These are phyloP conservation scores for Sesamia nonagrioides DNA, from an alignment of 1,140 invertebrate genomes.

Conservation along the genomic window DNA sequence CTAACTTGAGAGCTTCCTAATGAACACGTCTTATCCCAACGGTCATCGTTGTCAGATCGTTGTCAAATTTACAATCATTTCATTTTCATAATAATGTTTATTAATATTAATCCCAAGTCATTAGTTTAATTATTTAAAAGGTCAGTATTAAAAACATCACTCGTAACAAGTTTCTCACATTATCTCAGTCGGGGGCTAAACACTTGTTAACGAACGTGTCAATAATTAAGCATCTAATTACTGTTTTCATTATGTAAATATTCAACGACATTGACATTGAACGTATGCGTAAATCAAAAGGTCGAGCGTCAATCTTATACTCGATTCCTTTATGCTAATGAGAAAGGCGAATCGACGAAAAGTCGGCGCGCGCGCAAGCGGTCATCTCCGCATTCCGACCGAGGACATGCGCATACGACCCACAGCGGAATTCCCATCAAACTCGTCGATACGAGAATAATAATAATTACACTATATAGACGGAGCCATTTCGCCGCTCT, in stretches of 20 bases:
- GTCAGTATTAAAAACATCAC: background rate
- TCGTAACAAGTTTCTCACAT: slow-evolving; percentile 10
- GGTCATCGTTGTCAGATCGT: too few species aligned
- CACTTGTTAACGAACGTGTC: slow-evolving; percentile 21
- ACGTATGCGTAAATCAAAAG: slow-evolving; percentile 44
- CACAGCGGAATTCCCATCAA: slow-evolving; percentile 68
- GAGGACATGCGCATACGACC: slow-evolving; percentile 62
- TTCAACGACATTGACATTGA: slow-evolving; percentile 41
- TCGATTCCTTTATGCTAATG: slow-evolving; percentile 69
- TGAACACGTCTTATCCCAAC: too few species aligned
- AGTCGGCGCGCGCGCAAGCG: slow-evolving; percentile 46
- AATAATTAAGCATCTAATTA: slow-evolving; percentile 35
- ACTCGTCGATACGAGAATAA: slow-evolving; percentile 38
- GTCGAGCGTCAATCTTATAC: slow-evolving; percentile 38
- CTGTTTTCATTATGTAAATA: slow-evolving; percentile 41
- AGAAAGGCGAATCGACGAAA: slow-evolving; percentile 71
- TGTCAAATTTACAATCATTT: too few species aligned
- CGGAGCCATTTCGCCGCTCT: slow-evolving; percentile 6
- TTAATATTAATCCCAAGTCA: background rate
- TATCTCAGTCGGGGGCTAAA: slow-evolving; percentile 19
- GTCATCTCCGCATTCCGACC: slow-evolving; percentile 82
- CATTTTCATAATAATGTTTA: too few species aligned
- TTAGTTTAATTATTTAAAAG: slow-evolving; percentile 28
- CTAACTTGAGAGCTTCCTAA: too few species aligned
- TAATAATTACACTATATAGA: slow-evolving; percentile 30